A percentile compares a stretch with the other conserved stretches of the same genome.
These are phyloP conservation scores for Nudaria mundana DNA, from an alignment of 2,888 invertebrate genomes.

Conservation along the genomic window DNA sequence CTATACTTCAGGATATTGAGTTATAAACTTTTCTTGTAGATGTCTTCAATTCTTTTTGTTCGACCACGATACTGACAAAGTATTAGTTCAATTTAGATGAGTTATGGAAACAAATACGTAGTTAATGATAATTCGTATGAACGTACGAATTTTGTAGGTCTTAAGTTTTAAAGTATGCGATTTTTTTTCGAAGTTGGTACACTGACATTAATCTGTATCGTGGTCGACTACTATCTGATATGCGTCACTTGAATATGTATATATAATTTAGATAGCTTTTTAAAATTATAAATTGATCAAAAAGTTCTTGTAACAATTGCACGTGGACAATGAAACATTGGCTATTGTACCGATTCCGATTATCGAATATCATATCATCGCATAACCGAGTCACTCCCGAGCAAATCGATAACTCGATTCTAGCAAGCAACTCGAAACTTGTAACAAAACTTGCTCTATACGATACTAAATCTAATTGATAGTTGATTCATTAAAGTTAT, in stretches of 20 bases:
- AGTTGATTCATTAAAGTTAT: constrained; percentile 14
- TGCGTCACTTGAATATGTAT: constrained; percentile 23
- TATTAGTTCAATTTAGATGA: constrained; percentile 7
- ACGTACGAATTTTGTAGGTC: constrained; percentile 5
- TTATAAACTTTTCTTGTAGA: background rate
- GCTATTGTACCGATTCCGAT: constrained; percentile 4
- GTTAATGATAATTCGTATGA: constrained; percentile 11
- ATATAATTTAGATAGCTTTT: constrained; percentile 52
- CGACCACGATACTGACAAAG: constrained; percentile 20
- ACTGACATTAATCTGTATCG: constrained; percentile 17
- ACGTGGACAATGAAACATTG: constrained; percentile 25
- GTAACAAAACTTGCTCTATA: constrained; percentile 9
- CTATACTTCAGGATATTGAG: constrained; percentile 8
- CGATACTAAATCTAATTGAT: constrained; percentile 10
- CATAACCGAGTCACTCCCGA: no score
- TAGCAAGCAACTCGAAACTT: constrained; percentile 4
- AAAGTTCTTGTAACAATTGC: constrained; percentile 53
- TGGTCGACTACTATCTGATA: constrained; percentile 17
- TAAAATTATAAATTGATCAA: constrained; percentile 68
- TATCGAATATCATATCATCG: constrained; percentile 21
- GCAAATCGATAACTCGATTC: constrained; percentile 4
- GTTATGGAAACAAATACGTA: constrained; percentile 19
- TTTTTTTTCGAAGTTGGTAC: constrained; percentile 6
- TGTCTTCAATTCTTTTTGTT: background rate
- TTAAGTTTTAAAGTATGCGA: constrained; percentile 5